These are phyloP conservation scores for Rhegmatorhina hoffmannsi DNA, from an alignment of 2,113 vertebrate species.

Conservation along the genomic window DNA sequence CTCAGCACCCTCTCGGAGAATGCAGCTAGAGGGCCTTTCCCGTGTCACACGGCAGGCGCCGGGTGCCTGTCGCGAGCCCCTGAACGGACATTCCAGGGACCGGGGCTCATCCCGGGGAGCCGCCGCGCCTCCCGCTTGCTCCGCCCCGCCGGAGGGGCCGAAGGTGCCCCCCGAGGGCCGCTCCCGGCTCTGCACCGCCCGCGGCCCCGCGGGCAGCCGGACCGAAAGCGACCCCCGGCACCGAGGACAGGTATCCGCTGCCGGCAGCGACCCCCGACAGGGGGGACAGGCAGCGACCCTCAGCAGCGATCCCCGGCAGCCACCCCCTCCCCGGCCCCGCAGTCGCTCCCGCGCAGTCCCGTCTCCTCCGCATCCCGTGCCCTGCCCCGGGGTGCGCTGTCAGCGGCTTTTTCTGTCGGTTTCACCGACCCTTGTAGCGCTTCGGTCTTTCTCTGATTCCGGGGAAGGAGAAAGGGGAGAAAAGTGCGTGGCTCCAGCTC, in stretches of 20 bases:
- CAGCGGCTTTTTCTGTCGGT: background rate
- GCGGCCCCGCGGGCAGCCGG: background rate
- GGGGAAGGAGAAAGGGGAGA: background rate
- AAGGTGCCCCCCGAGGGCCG: background rate
- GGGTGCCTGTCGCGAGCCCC: background rate
- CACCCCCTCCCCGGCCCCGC: no score
- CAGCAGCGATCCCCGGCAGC: no score
- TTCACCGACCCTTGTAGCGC: background rate
- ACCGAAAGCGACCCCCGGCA: background rate
- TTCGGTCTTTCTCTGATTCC: no score
- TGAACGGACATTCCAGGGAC: no score
- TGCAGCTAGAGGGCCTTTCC: fast-evolving
- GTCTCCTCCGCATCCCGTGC: background rate
- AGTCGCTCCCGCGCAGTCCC: background rate
- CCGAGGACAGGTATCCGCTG: no score
- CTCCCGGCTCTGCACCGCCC: background rate
- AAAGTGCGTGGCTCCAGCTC: background rate
- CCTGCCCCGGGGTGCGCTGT: background rate
- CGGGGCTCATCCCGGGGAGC: background rate
- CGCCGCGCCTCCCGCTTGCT: no score
- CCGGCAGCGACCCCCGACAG: background rate
- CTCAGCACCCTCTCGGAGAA: fast-evolving
- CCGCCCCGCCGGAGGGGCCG: background rate
- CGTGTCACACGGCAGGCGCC: background rate
- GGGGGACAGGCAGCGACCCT: no score